Percentiles rank a stretch among this genome's conserved stretches.
Conservation (phyloP, 1,140 invertebrate species). For the Cherax destructor region DNA sequence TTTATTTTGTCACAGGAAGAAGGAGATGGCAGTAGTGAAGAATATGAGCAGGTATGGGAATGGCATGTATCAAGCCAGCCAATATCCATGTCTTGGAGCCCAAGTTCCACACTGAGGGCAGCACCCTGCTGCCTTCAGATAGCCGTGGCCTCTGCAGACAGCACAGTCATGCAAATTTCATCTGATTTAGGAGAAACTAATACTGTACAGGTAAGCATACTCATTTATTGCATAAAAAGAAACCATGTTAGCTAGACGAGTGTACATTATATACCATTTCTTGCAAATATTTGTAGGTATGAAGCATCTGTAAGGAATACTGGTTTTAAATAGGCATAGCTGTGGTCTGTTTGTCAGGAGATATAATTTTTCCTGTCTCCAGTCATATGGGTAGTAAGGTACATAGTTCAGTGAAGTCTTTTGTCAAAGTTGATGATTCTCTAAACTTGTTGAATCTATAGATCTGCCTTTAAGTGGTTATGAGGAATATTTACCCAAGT, state of each 20-base stretch:
- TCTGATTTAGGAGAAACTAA: slow-evolving; percentile 51
- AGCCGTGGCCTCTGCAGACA: slow-evolving; percentile 39
- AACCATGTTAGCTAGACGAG: not conserved
- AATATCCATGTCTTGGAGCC: slow-evolving; percentile 54
- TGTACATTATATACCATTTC: too few relatives aligned
- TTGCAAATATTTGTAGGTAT: too few relatives aligned
- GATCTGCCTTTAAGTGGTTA: too few relatives aligned
- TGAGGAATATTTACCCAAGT: too few relatives aligned
- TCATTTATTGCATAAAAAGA: not conserved
- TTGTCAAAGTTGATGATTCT: too few relatives aligned
- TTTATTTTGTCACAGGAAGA: slow-evolving; percentile 36
- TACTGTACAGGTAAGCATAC: slow-evolving; percentile 30
- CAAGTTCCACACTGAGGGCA: slow-evolving; percentile 34
- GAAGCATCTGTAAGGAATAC: too few relatives aligned
- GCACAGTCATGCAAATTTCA: slow-evolving; percentile 40
- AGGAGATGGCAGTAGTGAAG: slow-evolving; percentile 31
- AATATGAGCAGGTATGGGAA: slow-evolving; percentile 57
- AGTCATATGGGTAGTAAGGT: too few relatives aligned
- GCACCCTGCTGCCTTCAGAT: slow-evolving; percentile 37
- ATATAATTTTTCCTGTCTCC: too few relatives aligned
- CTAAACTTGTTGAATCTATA: too few relatives aligned
- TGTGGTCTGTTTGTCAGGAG: too few relatives aligned
- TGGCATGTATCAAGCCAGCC: slow-evolving; percentile 62
- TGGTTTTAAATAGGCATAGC: too few relatives aligned
- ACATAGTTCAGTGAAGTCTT: too few relatives aligned